Evolutionary conservation across 2,797 vertebrate species (phyloP).

Genomic region (Coendou prehensilis): DNA sequence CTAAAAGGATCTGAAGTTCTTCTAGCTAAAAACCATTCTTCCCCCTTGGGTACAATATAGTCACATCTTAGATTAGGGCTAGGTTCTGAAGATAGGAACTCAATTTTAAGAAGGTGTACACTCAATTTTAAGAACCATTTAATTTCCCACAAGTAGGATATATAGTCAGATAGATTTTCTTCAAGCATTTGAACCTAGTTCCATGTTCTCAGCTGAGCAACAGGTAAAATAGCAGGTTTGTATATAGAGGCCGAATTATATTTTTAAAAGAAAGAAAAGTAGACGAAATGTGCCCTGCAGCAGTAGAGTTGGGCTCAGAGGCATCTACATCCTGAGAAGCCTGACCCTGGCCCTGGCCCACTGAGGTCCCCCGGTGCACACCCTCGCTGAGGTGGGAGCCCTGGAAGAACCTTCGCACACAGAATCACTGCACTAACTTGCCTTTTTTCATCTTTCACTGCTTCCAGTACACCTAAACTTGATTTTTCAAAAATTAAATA

Average conservation of each 20-base stretch:
- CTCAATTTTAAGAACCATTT: slow-evolving; percentile 1
- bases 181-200: neutral
- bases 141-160: neutral
- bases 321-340: neutral
- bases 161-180: neutral
- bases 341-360: neutral
- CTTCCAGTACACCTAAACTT: neutral
- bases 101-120: neutral
- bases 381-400: neutral
- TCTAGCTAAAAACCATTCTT: neutral
- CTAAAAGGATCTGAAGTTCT: neutral
- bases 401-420: neutral
- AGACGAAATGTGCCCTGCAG: neutral
- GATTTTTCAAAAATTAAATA: slow-evolving; percentile 56
- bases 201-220: neutral
- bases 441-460: neutral
- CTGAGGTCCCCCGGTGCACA: too few relatives aligned
- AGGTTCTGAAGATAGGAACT: slow-evolving; percentile 4
- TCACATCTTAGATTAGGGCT: neutral
- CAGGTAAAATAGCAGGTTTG: neutral
- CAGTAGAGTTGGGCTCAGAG: neutral
- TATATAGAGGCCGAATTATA: neutral
- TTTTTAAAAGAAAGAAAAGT: neutral
- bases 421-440: neutral
- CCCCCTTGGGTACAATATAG: neutral